phyloP scores from a whole-genome alignment of 2,113 vertebrate genomes.

The Fukomys damarensis region DNA sequence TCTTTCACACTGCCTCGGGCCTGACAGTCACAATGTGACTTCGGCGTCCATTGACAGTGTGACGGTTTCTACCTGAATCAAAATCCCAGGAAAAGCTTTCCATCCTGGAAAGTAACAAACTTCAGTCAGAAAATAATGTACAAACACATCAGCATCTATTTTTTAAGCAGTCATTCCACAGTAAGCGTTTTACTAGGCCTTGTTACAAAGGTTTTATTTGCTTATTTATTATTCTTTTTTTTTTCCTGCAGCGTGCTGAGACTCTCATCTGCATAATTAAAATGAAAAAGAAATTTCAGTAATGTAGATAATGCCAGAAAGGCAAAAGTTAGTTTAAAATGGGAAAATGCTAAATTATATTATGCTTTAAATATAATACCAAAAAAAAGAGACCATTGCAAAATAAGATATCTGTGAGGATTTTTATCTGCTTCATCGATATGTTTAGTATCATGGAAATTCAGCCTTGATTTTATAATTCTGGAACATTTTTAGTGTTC shows the following conservation, averaged over 20 bases:
- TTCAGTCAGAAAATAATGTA: slow-evolving; percentile 61
- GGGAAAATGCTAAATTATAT: slow-evolving; percentile 23
- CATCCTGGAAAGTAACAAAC: slow-evolving; percentile 34
- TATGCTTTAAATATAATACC: background rate
- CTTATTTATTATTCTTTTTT: slow-evolving; percentile 15
- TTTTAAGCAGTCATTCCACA: background rate
- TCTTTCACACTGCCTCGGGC: slow-evolving; percentile 54
- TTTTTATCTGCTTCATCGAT: slow-evolving; percentile 42
- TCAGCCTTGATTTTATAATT: slow-evolving; percentile 66
- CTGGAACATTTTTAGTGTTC: slow-evolving; percentile 76
- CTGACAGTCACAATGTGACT: slow-evolving; percentile 48
- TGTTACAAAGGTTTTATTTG: slow-evolving; percentile 5
- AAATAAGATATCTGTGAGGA: background rate
- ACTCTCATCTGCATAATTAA: slow-evolving; percentile 26
- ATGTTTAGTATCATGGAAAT: slow-evolving; percentile 56
- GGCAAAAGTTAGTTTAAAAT: slow-evolving; percentile 63
- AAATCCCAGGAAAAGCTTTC: slow-evolving; percentile 17
- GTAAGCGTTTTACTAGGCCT: slow-evolving; percentile 30
- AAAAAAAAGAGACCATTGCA: slow-evolving; percentile 16
- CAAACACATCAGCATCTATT: background rate
- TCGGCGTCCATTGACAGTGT: slow-evolving; percentile 41
- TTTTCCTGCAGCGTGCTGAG: background rate
- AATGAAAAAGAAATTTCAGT: slow-evolving; percentile 76
- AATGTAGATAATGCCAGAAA: slow-evolving; percentile 51
- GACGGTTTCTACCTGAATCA: slow-evolving; percentile 65